Base-by-base conservation (phyloP, 2,888 invertebrate species). In the Allophyes oxyacanthae region DNA sequence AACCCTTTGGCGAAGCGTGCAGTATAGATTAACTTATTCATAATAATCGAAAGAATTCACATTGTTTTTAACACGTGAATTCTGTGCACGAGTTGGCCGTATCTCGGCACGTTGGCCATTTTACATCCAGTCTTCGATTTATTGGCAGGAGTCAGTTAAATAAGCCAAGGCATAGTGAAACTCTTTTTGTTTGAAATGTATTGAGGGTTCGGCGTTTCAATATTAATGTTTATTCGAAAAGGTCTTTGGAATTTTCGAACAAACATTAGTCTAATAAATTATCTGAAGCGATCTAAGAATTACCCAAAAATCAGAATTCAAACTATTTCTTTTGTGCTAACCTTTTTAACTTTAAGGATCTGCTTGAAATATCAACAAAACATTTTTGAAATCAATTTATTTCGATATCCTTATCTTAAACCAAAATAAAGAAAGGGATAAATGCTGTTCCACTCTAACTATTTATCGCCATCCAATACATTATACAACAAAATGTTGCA, bases 1-100 rank as follows among this genome's bases (percentile, higher is more conserved):
- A 75, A 78, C 64, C 81, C 77, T 54, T 79, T 45, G 89, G 89
- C 88, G 57, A 86, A 85, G 83, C 90, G 88, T 89, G 88, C 74
- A 62, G 77, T 56, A 68, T 67, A 84, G 83, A 87, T 87, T 83
- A 85, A 87, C 83, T 81, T 82, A 76, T 81, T 65, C 59, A 70
- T 58, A 76, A 67, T 64, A 63, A 82, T 83, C 75, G 74, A 82
- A 84, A 84, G 81, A 84, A 80, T 77, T 78, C 66, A 32, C 65
- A 75, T 65, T 73, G 75, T 78, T 82, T 81, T 80, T 79, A 75
- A 78, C 67, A 76, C 78, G 65, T 51, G 64, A 67, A 65, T 59
- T 64, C 51, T 40, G 76, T 64, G 66, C 80, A 78, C 78, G 71
- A 77, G 60, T 63, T 40, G 36, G 30, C 36, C 40, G 61, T 77